phyloP scores from a whole-genome alignment of 2,888 invertebrate genomes.

The Netelia inedita region DNA sequence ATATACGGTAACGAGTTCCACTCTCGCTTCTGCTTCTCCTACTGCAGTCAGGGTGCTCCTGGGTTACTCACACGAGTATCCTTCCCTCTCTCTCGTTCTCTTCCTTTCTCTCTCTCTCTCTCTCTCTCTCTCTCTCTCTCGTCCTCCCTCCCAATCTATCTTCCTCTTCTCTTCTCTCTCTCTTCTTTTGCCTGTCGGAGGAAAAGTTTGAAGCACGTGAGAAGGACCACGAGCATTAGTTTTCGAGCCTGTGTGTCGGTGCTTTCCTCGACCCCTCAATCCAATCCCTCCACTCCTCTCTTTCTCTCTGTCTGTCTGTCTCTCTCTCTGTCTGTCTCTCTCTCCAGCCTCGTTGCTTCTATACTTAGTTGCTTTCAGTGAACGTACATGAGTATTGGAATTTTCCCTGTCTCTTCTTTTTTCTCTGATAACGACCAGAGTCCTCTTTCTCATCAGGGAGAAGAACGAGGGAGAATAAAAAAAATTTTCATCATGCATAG shows the following conservation, averaged over 20 bases:
- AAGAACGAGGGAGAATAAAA: conserved; percentile 25
- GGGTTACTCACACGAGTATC: conserved; percentile 59
- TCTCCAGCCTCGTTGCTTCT: background rate
- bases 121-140: conserved; percentile 1
- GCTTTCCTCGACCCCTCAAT: conserved; percentile 19
- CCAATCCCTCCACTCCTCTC: background rate
- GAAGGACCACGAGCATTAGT: conserved; percentile 43
- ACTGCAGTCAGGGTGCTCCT: conserved; percentile 9
- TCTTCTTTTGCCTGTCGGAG: background rate
- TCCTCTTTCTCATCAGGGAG: background rate
- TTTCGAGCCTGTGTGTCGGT: conserved; percentile 26
- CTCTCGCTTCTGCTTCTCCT: conserved; percentile 48
- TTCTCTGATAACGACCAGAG: conserved; percentile 41
- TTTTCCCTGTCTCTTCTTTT: conserved; percentile 15
- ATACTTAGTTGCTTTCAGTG: background rate
- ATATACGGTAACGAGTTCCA: conserved; percentile 67
- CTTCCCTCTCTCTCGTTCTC: conserved; percentile 4
- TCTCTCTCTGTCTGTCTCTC: conserved; percentile 1
- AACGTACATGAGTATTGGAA: background rate
- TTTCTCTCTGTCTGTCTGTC: background rate
- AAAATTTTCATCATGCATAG: conserved; percentile 39
- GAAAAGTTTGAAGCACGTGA: conserved; percentile 50
- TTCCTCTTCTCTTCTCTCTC: conserved; percentile 7
- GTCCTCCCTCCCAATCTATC: background rate
- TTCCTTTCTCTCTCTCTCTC: background rate